Base-by-base conservation (phyloP, 1,140 invertebrate species). In the Cotesia glomerata region DNA sequence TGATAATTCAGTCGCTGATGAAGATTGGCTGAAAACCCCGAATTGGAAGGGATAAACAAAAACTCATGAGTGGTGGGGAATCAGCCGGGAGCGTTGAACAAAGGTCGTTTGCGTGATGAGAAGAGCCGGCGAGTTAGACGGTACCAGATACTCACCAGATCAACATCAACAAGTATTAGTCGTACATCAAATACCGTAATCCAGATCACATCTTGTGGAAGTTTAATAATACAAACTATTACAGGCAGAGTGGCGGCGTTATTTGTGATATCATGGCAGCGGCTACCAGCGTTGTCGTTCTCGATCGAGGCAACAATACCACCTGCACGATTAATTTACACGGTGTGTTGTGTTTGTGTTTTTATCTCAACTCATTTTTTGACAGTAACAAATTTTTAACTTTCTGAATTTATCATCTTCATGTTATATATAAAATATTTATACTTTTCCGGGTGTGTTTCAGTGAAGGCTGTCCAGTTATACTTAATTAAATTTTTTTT, bases 311-410 rank as follows among this genome's bases (percentile, higher is more conserved):
- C 86, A 97, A 97, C 89, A 97, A 97, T 90, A 97, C 95, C 86
- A 96, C 95, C 84, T 96, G 95, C 89, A 96, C 95, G 81, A 95
- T 97, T 86, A 96, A 97, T 90, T 91, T 96, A 89, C 95, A 96
- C 89, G 94, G 94, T 95, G 91, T 93, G 92, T 89, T 59, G 4
- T 69, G 11, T 35, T 66, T 70, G 56, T 69, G 49, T 65, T 69
- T 64, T 16, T 65, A 32, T 26, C 39, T 9, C 39, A 45, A 45
- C 11, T 45, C n/a, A 67, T 8, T 68, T 14, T 52, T 26, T 26
- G 26, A 26, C 26, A 34, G 7, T 52, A 35, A 34, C 13, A 4
- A 62, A 9, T 3, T 62, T 51, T 13, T n/a, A 13, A 11, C 0
- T 51, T 51, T 51, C 0, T 32, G 3, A 1, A 59, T 65, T 16